phyloP scores from a whole-genome alignment of 1,140 invertebrate genomes.

The Anoplophora glabripennis region DNA sequence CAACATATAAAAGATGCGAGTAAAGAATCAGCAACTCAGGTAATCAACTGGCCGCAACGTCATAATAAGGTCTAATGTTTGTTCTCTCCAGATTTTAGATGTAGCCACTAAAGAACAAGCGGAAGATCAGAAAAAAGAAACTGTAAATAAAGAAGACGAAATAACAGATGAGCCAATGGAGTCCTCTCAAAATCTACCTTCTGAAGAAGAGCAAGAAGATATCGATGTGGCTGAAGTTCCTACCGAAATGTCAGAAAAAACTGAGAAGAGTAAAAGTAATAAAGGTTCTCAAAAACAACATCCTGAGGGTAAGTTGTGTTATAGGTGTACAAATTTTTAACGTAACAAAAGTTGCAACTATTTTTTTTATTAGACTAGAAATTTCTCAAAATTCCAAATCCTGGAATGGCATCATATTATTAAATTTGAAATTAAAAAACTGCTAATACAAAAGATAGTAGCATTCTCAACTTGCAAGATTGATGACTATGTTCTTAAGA shows the following conservation, averaged over 20 bases:
- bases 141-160: conserved; percentile 62
- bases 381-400: too few relatives aligned
- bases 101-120: conserved; percentile 81
- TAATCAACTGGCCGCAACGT: not conserved
- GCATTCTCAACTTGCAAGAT: too few relatives aligned
- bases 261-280: conserved; percentile 50
- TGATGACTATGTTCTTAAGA: too few relatives aligned
- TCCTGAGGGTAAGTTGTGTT: conserved; percentile 29
- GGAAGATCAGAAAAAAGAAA: conserved; percentile 69
- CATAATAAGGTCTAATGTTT: too few relatives aligned
- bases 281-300: conserved; percentile 52
- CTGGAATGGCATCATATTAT: too few relatives aligned
- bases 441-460: too few relatives aligned
- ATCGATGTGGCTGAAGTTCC: conserved; percentile 30
- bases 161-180: conserved; percentile 52
- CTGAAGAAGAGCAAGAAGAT: conserved; percentile 39
- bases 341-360: too few relatives aligned
- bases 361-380: too few relatives aligned
- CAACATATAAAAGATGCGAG: conserved; percentile 83
- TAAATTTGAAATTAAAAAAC: too few relatives aligned
- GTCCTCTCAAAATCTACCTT: conserved; percentile 46
- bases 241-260: conserved; percentile 53
- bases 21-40: conserved; percentile 44
- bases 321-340: not conserved
- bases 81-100: conserved; percentile 56